These are phyloP conservation scores for Oscheius onirici DNA, from an alignment of 2,888 invertebrate species.

Conservation along the genomic window DNA sequence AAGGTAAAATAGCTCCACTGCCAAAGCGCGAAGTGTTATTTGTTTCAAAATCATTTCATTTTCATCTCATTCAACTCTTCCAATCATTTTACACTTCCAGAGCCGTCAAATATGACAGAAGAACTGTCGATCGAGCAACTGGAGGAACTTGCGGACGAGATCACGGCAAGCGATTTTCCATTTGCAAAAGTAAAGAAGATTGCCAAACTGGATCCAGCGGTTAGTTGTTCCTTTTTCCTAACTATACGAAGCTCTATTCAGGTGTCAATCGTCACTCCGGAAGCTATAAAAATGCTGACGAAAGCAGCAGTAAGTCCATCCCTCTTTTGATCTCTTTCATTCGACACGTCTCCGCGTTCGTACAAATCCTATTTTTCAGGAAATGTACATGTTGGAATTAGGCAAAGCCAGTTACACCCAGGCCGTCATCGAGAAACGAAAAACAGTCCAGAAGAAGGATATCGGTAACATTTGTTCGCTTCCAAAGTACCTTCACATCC, in stretches of 20 bases:
- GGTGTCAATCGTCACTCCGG: slow-evolving; percentile 46
- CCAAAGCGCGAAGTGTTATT: not conserved
- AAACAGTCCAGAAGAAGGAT: slow-evolving; percentile 60
- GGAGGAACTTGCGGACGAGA: slow-evolving; percentile 15
- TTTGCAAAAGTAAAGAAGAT: slow-evolving; percentile 49
- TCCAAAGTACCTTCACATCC: slow-evolving; percentile 27
- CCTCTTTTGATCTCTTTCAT: not conserved
- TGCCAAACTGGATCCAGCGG: slow-evolving; percentile 50
- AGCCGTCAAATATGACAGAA: not conserved
- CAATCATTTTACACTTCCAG: not conserved
- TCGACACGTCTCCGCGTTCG: not conserved
- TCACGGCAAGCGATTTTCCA: slow-evolving; percentile 43
- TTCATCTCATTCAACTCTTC: not conserved
- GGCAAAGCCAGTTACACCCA: slow-evolving; percentile 54
- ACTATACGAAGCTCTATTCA: not conserved
- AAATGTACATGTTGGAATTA: slow-evolving; percentile 57
- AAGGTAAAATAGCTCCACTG: too few species aligned
- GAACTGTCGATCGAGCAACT: slow-evolving; percentile 9
- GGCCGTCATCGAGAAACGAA: slow-evolving; percentile 55
- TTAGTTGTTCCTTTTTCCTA: slow-evolving; percentile 6
- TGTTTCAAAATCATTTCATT: not conserved
- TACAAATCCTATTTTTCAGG: slow-evolving; percentile 38
- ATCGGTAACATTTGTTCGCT: slow-evolving; percentile 44
- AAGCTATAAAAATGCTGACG: slow-evolving; percentile 55
- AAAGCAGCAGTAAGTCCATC: slow-evolving; percentile 51